Percentiles rank a stretch among this genome's conserved stretches.
Conservation (phyloP, 2,888 invertebrate species). For the Caenorhabditis japonica region DNA sequence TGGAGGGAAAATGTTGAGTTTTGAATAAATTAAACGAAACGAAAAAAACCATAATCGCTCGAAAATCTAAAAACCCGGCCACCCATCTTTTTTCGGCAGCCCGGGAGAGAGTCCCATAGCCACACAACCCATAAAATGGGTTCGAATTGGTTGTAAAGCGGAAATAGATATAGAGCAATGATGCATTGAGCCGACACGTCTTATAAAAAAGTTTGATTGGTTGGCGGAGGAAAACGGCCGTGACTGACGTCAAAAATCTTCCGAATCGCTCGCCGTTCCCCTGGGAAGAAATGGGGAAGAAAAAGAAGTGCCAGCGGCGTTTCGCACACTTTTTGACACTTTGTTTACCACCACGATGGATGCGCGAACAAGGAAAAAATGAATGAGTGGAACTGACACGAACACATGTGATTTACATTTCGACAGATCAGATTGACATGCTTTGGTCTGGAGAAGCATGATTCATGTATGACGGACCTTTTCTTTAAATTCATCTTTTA, state of each 20-base stretch:
- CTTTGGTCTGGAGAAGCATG: not conserved
- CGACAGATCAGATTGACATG: not conserved
- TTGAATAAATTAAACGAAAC: no score
- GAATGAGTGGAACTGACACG: conserved; percentile 10
- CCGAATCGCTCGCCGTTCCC: conserved; percentile 41
- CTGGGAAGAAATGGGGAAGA: conserved; percentile 14
- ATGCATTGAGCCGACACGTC: conserved; percentile 30
- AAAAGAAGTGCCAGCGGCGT: conserved; percentile 3
- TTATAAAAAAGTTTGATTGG: conserved; percentile 55
- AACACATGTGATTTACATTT: conserved; percentile 27
- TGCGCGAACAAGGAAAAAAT: conserved; percentile 17
- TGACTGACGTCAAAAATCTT: conserved; percentile 50
- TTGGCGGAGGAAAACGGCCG: conserved; percentile 35
- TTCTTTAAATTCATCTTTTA: no score
- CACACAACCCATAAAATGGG: conserved; percentile 48
- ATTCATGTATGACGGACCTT: no score
- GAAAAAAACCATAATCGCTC: no score
- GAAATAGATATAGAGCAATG: conserved; percentile 10
- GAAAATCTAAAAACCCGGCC: conserved; percentile 18
- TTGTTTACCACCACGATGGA: conserved; percentile 45
- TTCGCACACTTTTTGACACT: conserved; percentile 43
- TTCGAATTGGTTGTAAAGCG: conserved; percentile 25
- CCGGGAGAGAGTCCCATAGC: conserved; percentile 14
- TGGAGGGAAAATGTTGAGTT: no score
- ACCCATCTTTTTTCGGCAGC: not conserved